A percentile compares a stretch with the other conserved stretches of the same genome.
phyloP scores from a whole-genome alignment of 2,888 invertebrate genomes.

The Heliconius aoede region DNA sequence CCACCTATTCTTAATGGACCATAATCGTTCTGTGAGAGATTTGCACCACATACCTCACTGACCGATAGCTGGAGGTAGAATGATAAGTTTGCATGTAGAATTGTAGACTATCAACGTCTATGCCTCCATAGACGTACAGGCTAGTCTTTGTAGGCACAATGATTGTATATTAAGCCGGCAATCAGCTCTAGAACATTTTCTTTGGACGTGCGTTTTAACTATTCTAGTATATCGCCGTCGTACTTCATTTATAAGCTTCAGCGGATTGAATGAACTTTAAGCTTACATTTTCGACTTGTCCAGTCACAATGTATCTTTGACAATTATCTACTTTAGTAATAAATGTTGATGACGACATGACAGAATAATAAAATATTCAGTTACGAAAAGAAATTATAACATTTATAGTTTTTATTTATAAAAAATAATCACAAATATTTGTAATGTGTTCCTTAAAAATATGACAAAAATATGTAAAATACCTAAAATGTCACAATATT shows the following conservation, averaged over 20 bases:
- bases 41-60: constrained; percentile 48
- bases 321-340: not conserved
- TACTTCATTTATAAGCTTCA: constrained; percentile 1
- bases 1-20: constrained; percentile 39
- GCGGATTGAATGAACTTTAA: not conserved
- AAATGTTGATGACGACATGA: not conserved
- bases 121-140: constrained; percentile 26
- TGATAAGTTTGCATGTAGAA: constrained; percentile 46
- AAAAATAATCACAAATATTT: not conserved
- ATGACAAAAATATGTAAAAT: not conserved
- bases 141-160: constrained; percentile 30
- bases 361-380: not conserved
- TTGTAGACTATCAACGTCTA: constrained; percentile 44
- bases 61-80: constrained; percentile 51
- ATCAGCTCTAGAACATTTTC: constrained; percentile 29
- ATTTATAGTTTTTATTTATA: too few relatives aligned
- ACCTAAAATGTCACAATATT: not conserved
- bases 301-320: not conserved
- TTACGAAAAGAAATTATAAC: not conserved
- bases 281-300: not conserved
- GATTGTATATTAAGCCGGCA: constrained; percentile 45
- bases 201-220: constrained; percentile 17
- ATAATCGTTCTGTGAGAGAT: constrained; percentile 45
- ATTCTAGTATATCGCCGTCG: not conserved
- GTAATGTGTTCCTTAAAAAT: not conserved